Conservation (phyloP, 2,797 vertebrate species). For the Propithecus deckenii region DNA sequence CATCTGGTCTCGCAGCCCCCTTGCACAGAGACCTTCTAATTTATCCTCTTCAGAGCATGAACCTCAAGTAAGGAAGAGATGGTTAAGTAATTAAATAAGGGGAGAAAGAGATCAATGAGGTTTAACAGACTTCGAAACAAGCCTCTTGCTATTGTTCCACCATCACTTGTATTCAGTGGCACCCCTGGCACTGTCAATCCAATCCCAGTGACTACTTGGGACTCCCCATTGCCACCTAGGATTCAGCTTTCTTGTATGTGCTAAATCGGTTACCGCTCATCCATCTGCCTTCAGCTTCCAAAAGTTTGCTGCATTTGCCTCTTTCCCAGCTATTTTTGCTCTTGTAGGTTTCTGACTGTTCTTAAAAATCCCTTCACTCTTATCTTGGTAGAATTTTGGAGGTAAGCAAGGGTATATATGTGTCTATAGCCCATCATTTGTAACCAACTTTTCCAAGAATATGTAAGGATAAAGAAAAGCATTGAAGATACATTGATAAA, state of each 20-base stretch:
- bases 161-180: neutral
- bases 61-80: neutral
- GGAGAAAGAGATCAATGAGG: too few relatives aligned
- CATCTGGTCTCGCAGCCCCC: neutral
- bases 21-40: neutral
- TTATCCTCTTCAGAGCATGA: neutral
- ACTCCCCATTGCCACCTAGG: neutral
- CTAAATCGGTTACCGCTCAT: neutral
- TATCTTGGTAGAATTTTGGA: neutral
- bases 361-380: neutral
- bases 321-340: constrained; percentile 1
- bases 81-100: neutral
- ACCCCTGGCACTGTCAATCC: neutral
- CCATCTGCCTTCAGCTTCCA: constrained; percentile 8
- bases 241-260: neutral
- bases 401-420: neutral
- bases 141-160: neutral
- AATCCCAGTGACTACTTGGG: neutral
- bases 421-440: neutral
- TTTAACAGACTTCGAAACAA: neutral
- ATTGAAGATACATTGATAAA: neutral
- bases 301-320: neutral
- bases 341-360: neutral
- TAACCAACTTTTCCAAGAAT: neutral
- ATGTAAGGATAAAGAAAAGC: neutral